Percentiles rank a stretch among this genome's conserved stretches.
These are phyloP conservation scores for Germaria angustata DNA, from an alignment of 2,888 invertebrate genomes.

Conservation along the genomic window DNA sequence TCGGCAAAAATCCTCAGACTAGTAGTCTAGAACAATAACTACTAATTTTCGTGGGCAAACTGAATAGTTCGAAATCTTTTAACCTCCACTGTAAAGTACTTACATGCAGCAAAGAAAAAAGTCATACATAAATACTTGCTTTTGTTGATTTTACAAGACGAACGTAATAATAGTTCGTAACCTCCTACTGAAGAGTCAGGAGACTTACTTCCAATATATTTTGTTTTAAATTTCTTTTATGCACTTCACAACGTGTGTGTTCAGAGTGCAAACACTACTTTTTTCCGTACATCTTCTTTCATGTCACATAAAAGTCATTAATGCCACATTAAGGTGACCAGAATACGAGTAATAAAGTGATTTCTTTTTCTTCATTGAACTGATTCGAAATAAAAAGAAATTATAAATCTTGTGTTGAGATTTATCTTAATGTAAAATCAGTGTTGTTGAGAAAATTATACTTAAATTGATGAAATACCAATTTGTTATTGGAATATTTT, in stretches of 20 bases:
- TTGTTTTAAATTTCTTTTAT: no score
- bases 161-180: neutral
- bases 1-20: no score
- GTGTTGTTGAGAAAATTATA: neutral
- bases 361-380: neutral
- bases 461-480: neutral
- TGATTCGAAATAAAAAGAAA: neutral
- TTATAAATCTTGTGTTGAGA: neutral
- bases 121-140: neutral
- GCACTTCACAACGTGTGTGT: constrained; percentile 32
- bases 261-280: neutral
- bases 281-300: constrained; percentile 15
- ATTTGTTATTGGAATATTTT: neutral
- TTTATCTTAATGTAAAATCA: constrained; percentile 37
- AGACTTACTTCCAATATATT: neutral
- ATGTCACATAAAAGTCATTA: constrained; percentile 48
- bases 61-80: no score
- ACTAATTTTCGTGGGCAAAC: no score
- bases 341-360: neutral
- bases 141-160: constrained; percentile 28
- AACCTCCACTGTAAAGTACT: no score
- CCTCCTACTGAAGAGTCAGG: neutral
- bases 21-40: no score
- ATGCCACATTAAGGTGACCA: constrained; percentile 44
- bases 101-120: no score